Conservation (phyloP, 1,140 invertebrate species). For the Lasioglossum albipes region DNA sequence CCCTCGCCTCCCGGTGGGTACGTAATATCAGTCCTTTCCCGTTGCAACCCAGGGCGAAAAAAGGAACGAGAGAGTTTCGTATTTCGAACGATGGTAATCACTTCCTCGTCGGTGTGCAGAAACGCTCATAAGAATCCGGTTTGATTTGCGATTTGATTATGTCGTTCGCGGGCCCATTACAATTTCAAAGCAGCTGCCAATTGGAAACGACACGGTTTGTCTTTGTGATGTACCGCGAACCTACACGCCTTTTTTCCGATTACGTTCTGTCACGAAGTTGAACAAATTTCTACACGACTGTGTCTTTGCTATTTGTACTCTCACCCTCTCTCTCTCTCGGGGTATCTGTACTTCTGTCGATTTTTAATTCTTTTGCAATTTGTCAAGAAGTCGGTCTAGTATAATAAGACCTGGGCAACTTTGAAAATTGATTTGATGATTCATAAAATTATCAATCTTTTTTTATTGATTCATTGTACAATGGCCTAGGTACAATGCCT, state of each 20-base stretch:
- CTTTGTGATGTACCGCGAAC: background rate
- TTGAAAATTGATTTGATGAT: no score
- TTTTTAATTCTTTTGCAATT: no score
- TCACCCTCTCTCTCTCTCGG: no score
- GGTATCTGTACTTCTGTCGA: no score
- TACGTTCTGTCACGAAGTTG: no score
- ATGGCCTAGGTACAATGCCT: no score
- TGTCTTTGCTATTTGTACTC: no score
- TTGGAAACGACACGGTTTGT: slow-evolving; percentile 27
- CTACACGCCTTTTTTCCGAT: background rate
- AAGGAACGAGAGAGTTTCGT: slow-evolving; percentile 55
- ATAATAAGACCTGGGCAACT: no score
- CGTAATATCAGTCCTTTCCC: slow-evolving; percentile 55
- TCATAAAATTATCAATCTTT: no score
- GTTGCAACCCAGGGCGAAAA: slow-evolving; percentile 58
- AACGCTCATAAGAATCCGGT: slow-evolving; percentile 61
- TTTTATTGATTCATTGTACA: no score
- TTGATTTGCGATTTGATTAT: slow-evolving; percentile 71
- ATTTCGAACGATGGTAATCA: slow-evolving; percentile 69
- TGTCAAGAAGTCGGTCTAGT: no score
- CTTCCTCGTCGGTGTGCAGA: slow-evolving; percentile 71
- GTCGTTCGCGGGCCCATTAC: slow-evolving; percentile 71
- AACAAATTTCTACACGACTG: no score
- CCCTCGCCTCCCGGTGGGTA: background rate
- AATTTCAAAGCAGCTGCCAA: slow-evolving; percentile 70